Evolutionary conservation across 2,888 invertebrate species (phyloP).

Genomic region (Syrista parreyssii): DNA sequence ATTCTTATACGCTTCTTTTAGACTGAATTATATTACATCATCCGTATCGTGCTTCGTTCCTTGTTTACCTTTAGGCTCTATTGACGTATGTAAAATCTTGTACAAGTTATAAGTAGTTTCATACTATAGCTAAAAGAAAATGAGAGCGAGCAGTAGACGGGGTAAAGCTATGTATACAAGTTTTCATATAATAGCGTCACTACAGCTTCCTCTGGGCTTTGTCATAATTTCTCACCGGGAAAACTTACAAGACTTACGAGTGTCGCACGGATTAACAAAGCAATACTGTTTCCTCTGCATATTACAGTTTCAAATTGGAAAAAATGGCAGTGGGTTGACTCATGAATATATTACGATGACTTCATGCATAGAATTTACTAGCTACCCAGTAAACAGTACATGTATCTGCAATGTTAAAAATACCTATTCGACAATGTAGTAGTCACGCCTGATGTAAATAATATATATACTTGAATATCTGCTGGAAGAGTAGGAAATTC

Average conservation of each 20-base stretch:
- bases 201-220: constrained; percentile 1
- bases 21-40: not conserved
- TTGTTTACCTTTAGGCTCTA: not conserved
- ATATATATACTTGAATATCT: too few species aligned
- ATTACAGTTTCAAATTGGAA: not conserved
- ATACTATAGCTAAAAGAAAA: not conserved
- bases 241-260: constrained; percentile 12
- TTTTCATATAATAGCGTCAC: not conserved
- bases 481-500: too few species aligned
- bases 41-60: not conserved
- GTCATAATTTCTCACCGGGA: constrained; percentile 16
- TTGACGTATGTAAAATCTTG: not conserved
- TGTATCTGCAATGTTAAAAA: too few species aligned
- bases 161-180: not conserved
- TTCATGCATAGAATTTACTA: too few species aligned
- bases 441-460: too few species aligned
- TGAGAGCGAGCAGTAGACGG: not conserved
- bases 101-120: not conserved
- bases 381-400: too few species aligned
- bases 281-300: not conserved
- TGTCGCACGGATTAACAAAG: not conserved
- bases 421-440: too few species aligned
- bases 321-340: not conserved
- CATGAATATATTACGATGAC: too few species aligned
- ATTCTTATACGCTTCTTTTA: not conserved